Evolutionary conservation across 1,140 invertebrate species (phyloP).

Genomic region (Papilio xuthus): DNA sequence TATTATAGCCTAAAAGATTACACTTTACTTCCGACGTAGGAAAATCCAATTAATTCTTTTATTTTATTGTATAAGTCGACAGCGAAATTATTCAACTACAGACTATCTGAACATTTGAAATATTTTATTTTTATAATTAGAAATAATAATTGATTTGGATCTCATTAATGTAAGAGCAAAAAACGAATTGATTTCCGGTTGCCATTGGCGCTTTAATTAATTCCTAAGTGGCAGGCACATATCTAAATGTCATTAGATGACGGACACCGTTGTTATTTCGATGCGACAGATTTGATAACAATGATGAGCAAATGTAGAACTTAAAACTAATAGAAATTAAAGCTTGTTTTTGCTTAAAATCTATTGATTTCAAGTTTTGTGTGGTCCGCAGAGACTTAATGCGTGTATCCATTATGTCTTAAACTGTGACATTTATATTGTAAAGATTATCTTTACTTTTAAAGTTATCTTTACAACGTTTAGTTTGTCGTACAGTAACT

Average conservation of each 20-base stretch:
- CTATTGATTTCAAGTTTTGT: background rate
- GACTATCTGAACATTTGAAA: background rate
- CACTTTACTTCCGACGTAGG: too few relatives aligned
- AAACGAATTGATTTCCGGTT: background rate
- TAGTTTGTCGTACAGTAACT: background rate
- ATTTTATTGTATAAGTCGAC: background rate
- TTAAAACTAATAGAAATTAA: background rate
- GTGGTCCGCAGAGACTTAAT: background rate
- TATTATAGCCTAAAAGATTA: too few relatives aligned
- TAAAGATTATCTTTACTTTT: background rate
- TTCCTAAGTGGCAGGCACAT: background rate
- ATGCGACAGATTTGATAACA: background rate
- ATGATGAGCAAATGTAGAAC: background rate
- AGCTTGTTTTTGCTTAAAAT: background rate
- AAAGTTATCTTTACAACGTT: background rate
- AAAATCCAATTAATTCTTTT: too few relatives aligned
- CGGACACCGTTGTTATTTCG: constrained; percentile 11
- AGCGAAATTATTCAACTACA: background rate
- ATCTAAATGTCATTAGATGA: constrained; percentile 25
- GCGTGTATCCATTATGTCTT: constrained; percentile 14
- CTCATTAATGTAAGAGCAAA: background rate
- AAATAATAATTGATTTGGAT: background rate
- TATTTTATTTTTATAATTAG: background rate
- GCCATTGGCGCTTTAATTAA: background rate
- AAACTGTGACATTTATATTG: background rate